phyloP scores from a whole-genome alignment of 1,140 invertebrate genomes.

The Teleopsis dalmanni region DNA sequence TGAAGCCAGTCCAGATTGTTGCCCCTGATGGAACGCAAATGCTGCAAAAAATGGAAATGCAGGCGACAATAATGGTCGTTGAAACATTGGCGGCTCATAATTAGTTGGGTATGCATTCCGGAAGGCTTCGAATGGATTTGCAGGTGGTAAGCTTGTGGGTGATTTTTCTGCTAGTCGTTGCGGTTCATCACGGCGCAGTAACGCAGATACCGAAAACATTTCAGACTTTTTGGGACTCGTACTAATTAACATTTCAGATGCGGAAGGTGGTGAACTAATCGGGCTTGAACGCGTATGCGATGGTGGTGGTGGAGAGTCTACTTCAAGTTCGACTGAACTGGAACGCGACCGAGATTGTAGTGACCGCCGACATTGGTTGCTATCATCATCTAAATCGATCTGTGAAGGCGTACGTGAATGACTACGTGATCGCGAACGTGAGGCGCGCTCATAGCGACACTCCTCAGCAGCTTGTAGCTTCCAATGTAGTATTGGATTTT shows the following conservation, averaged over 20 bases:
- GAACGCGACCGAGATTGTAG: slow-evolving; percentile 49
- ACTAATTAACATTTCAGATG: slow-evolving; percentile 26
- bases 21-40: slow-evolving; percentile 42
- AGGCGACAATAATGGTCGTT: slow-evolving; percentile 38
- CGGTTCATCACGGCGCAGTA: slow-evolving; percentile 68
- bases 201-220: slow-evolving; percentile 68
- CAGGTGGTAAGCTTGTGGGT: slow-evolving; percentile 23
- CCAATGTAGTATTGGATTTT: slow-evolving; percentile 29
- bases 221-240: slow-evolving; percentile 58
- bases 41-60: slow-evolving; percentile 41
- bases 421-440: slow-evolving; percentile 47
- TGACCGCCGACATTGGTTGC: slow-evolving; percentile 27
- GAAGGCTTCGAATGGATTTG: slow-evolving; percentile 46
- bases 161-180: slow-evolving; percentile 45
- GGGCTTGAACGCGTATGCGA: slow-evolving; percentile 18
- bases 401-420: slow-evolving; percentile 45
- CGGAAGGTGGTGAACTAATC: slow-evolving; percentile 21
- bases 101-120: slow-evolving; percentile 26
- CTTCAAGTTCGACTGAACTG: slow-evolving; percentile 61
- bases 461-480: slow-evolving; percentile 14
- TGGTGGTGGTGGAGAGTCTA: slow-evolving; percentile 58
- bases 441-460: slow-evolving; percentile 28
- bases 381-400: slow-evolving; percentile 37
- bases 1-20: slow-evolving; percentile 20
- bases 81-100: slow-evolving; percentile 38